phyloP scores from a whole-genome alignment of 2,797 vertebrate genomes.

The Antrozous pallidus region DNA sequence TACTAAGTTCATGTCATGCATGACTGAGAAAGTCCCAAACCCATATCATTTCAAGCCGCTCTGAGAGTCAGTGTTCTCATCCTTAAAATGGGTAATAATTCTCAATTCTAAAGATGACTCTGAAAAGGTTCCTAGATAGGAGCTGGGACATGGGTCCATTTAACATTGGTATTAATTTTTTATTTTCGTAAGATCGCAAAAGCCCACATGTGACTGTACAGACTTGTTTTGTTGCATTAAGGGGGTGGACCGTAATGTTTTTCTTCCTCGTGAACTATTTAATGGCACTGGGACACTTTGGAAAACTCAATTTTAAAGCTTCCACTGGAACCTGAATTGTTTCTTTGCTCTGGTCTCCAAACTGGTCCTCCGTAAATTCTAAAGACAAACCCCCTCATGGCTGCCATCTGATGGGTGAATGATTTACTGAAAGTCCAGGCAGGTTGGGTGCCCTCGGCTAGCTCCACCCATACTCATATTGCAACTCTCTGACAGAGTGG shows the following conservation, averaged over 20 bases:
- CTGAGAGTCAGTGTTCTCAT: not conserved
- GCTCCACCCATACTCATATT: conserved; percentile 51
- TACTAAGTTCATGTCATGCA: fast-evolving
- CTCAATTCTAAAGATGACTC: not conserved
- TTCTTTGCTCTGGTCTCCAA: not conserved
- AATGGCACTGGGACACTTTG: not conserved
- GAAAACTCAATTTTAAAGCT: not conserved
- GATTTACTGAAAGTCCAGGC: conserved; percentile 57
- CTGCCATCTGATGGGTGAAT: conserved; percentile 39
- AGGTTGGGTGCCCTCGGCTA: conserved; percentile 37
- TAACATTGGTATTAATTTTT: not conserved
- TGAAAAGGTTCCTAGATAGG: too few species aligned
- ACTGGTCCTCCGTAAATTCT: not conserved
- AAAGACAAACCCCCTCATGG: not conserved
- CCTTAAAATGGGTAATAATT: too few species aligned
- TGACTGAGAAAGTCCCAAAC: not conserved
- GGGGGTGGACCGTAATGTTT: too few species aligned
- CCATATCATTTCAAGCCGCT: fast-evolving
- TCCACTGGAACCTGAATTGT: not conserved
- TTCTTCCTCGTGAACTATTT: not conserved
- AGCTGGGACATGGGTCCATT: not conserved
- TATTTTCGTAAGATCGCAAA: not conserved
- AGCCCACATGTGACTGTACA: not conserved
- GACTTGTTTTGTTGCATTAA: not conserved
- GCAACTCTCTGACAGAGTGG: conserved; percentile 55